Conservation (phyloP, 2,797 vertebrate genomes). For the Pyrocephalus nanus region DNA sequence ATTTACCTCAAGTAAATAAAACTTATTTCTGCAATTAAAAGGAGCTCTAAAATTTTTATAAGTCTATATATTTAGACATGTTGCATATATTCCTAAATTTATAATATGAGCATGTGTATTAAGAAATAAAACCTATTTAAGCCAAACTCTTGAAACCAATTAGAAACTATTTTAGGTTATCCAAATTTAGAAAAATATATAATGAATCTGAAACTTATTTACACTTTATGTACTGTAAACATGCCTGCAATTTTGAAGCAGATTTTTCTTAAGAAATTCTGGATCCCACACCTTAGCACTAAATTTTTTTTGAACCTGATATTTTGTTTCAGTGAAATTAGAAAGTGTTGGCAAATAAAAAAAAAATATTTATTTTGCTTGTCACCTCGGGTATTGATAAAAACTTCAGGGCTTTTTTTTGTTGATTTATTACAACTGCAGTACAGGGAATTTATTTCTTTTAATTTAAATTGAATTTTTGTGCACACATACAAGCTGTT, state of each 20-base stretch:
- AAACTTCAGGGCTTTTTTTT: not conserved
- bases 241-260: not conserved
- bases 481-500: not conserved
- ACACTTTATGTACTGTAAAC: not conserved
- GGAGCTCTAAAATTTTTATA: not conserved
- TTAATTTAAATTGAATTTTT: not conserved
- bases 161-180: not conserved
- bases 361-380: not conserved
- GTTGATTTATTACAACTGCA: not conserved
- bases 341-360: not conserved
- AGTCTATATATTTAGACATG: not conserved
- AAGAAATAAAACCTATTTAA: not conserved
- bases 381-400: not conserved
- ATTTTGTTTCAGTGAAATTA: constrained; percentile 23
- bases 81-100: not conserved
- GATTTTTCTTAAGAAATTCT: not conserved
- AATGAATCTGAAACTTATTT: not conserved
- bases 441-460: not conserved
- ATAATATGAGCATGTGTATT: not conserved
- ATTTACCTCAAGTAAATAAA: not conserved
- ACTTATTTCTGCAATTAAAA: not conserved
- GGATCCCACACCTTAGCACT: not conserved
- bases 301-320: not conserved
- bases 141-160: not conserved
- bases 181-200: not conserved